Conservation (phyloP, 2,888 invertebrate species). For the Hirudinaria manillensis region DNA sequence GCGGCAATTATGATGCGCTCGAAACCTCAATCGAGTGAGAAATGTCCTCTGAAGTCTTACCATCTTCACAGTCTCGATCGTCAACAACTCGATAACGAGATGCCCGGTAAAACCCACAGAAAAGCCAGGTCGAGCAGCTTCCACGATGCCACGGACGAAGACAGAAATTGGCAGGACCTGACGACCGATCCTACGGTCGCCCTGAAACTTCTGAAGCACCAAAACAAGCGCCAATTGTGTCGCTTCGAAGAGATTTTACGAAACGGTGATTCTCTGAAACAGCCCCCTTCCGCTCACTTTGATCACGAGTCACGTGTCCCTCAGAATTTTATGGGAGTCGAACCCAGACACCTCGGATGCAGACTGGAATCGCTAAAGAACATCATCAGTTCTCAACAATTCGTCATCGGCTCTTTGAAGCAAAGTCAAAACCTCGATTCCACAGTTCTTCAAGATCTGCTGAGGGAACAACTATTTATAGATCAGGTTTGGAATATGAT, state of each 20-base stretch:
- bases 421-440: neutral
- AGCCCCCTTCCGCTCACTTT: neutral
- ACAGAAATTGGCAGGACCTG: conserved; percentile 6
- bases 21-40: neutral
- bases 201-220: conserved; percentile 11
- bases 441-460: conserved; percentile 4
- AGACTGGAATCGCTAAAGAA: conserved; percentile 16
- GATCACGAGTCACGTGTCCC: neutral
- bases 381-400: conserved; percentile 19
- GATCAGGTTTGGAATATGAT: conserved; percentile 11
- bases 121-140: conserved; percentile 16
- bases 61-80: neutral
- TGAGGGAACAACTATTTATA: conserved; percentile 15
- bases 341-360: conserved; percentile 9
- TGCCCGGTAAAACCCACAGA: neutral
- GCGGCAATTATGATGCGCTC: conserved; percentile 4
- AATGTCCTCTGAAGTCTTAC: neutral
- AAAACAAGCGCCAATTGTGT: conserved; percentile 14
- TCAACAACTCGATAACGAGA: conserved; percentile 3
- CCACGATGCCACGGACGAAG: conserved; percentile 14
- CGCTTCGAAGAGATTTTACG: neutral
- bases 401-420: conserved; percentile 13
- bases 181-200: conserved; percentile 6
- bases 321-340: neutral
- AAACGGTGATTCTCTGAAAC: neutral